Conservation (phyloP, 1,140 invertebrate genomes). For the Pachyrhynchus sulphureomaculatus region DNA sequence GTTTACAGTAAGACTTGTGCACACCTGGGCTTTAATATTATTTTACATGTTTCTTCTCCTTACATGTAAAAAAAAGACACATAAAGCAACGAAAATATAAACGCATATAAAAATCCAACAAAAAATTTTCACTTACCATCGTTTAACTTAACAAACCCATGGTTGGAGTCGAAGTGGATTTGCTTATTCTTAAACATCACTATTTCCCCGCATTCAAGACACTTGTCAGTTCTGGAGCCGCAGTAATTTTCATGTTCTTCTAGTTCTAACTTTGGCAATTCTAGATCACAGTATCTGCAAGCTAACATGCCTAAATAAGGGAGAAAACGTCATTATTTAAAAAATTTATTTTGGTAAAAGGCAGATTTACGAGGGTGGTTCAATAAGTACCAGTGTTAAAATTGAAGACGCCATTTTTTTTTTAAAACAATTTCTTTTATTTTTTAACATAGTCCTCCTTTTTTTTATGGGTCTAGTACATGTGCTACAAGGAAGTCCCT, state of each 20-base stretch:
- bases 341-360: not conserved
- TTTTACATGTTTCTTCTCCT: no score
- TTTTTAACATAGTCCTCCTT: no score
- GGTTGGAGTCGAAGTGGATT: constrained; percentile 63
- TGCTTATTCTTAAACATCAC: constrained; percentile 67
- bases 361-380: not conserved
- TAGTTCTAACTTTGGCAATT: constrained; percentile 59
- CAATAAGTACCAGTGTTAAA: no score
- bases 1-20: no score
- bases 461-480: no score
- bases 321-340: not conserved
- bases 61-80: no score
- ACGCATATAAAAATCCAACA: no score
- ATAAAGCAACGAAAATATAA: no score
- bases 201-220: constrained; percentile 63
- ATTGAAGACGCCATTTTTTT: no score
- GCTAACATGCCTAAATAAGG: constrained; percentile 42
- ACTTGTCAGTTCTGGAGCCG: constrained; percentile 65
- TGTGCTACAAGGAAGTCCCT: no score
- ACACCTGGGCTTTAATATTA: no score
- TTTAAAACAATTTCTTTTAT: no score
- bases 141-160: constrained; percentile 59
- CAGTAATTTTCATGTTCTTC: constrained; percentile 65
- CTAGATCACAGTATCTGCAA: constrained; percentile 64
- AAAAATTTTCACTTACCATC: constrained; percentile 60